Percentiles rank a stretch among this genome's conserved stretches.
Evolutionary conservation across 2,888 invertebrate genomes (phyloP).

Genomic region (Encarsia formosa): DNA sequence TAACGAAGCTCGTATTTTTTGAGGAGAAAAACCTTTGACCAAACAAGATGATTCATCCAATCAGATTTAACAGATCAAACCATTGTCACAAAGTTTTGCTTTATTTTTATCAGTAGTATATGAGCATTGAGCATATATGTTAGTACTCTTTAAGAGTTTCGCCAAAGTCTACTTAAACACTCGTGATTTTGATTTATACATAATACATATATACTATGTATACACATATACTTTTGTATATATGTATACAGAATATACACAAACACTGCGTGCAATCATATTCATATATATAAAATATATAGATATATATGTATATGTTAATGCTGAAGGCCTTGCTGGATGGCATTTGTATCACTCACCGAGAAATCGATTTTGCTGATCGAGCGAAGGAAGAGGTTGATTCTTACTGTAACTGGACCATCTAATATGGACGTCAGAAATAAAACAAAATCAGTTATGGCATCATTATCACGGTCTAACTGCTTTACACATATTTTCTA

Average conservation of each 20-base stretch:
- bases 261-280: constrained; percentile 42
- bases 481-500: too few species aligned
- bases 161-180: constrained; percentile 28
- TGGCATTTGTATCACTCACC: constrained; percentile 68
- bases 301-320: neutral
- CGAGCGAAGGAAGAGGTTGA: constrained; percentile 95
- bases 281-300: constrained; percentile 20
- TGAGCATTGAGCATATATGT: constrained; percentile 1
- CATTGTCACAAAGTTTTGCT: too few species aligned
- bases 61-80: too few species aligned
- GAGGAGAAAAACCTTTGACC: too few species aligned
- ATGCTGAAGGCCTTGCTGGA: constrained; percentile 21
- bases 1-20: too few species aligned
- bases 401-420: constrained; percentile 81
- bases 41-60: too few species aligned
- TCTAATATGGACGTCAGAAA: constrained; percentile 59
- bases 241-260: constrained; percentile 34
- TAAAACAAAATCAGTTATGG: constrained; percentile 50
- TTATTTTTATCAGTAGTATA: too few species aligned
- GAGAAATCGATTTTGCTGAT: constrained; percentile 99
- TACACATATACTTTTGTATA: constrained; percentile 32
- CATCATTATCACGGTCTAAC: too few species aligned
- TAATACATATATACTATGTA: too few species aligned
- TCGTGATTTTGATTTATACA: constrained; percentile 30
- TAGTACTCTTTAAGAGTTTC: constrained; percentile 19